phyloP scores from a whole-genome alignment of 2,113 vertebrate genomes.

The Panthera leo region DNA sequence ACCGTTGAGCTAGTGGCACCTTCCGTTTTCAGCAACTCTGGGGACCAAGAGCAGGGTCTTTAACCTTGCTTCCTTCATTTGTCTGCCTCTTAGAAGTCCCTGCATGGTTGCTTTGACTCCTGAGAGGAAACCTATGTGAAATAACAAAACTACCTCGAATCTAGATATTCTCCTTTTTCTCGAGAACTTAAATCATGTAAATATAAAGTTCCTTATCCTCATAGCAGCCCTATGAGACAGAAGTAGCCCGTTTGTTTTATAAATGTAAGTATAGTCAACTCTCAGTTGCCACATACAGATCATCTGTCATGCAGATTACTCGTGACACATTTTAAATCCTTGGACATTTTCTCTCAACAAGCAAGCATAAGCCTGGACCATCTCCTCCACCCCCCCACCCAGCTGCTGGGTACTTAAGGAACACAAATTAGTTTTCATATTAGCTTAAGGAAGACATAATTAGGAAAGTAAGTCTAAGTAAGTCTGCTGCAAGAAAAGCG shows the following conservation, averaged over 20 bases:
- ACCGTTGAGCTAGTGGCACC: neutral
- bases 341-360: conserved; percentile 37
- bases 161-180: neutral
- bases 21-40: neutral
- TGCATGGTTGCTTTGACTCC: neutral
- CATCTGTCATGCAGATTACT: conserved; percentile 46
- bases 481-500: conserved; percentile 12
- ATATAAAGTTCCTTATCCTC: conserved; percentile 10
- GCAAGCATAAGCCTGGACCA: conserved; percentile 10
- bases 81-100: neutral
- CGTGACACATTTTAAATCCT: conserved; percentile 65
- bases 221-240: neutral
- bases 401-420: conserved; percentile 36
- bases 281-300: neutral
- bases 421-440: conserved; percentile 53
- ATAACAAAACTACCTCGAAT: neutral
- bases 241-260: conserved; percentile 25
- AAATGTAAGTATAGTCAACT: conserved; percentile 13
- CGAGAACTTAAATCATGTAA: neutral
- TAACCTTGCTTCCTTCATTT: neutral
- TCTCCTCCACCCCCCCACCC: neutral
- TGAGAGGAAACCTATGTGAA: neutral
- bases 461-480: conserved; percentile 59
- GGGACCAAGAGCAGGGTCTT: neutral
- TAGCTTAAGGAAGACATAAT: conserved; percentile 53